Conservation (phyloP, 2,888 invertebrate species). For the Noctua fimbriata region DNA sequence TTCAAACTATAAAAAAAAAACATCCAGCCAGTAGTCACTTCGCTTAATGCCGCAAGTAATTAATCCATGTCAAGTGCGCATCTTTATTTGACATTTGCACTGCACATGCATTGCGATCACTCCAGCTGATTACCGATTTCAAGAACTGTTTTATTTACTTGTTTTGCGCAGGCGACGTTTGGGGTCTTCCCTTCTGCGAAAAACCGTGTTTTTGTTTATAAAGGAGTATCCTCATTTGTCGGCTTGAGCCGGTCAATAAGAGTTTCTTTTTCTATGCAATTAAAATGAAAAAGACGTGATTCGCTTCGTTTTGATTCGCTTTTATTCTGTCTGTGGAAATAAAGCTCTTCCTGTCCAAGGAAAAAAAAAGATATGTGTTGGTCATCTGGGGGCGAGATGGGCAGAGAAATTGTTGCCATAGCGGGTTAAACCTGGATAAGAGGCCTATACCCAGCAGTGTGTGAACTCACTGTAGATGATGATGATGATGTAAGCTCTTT, state of each 20-base stretch:
- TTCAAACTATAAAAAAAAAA: background rate
- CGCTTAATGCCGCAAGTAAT: slow-evolving; percentile 10
- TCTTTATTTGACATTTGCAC: slow-evolving; percentile 69
- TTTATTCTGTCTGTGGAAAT: no score
- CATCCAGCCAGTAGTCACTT: background rate
- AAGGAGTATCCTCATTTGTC: background rate
- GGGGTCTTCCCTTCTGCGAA: slow-evolving; percentile 56
- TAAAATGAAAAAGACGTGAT: background rate
- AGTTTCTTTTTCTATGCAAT: background rate
- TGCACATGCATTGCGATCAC: slow-evolving; percentile 68
- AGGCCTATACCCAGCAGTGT: no score
- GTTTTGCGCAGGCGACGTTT: slow-evolving; percentile 57
- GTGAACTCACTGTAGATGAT: background rate
- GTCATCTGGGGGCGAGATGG: no score
- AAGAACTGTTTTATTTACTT: slow-evolving; percentile 68
- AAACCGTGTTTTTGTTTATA: slow-evolving; percentile 55
- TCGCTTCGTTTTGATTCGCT: background rate
- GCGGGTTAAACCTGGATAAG: no score
- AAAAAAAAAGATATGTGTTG: no score
- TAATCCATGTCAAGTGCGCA: slow-evolving; percentile 59
- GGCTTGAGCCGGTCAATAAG: background rate
- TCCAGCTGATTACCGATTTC: slow-evolving; percentile 70
- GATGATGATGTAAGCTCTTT: background rate
- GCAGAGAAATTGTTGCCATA: no score
- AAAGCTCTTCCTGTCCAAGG: no score